Evolutionary conservation across 2,888 invertebrate genomes (phyloP).

Genomic region (Chrysina gloriosa): DNA sequence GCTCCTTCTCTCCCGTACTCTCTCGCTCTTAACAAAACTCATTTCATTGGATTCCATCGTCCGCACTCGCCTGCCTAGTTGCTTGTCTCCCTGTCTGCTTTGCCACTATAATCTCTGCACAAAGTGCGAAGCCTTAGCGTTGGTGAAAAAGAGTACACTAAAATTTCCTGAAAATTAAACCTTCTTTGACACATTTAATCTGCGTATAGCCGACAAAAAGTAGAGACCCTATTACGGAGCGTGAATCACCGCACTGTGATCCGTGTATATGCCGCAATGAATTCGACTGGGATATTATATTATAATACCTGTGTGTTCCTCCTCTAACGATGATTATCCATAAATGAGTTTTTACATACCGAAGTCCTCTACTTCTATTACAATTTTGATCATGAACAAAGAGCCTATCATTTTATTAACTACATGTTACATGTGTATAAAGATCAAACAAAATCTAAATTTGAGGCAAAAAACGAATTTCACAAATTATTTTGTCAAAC

Average conservation of each 20-base stretch:
- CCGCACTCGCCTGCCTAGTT: conserved; percentile 48
- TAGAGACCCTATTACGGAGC: conserved; percentile 33
- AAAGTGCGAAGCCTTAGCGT: conserved; percentile 60
- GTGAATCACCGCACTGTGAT: conserved; percentile 24
- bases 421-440: too few relatives aligned
- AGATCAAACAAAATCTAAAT: too few relatives aligned
- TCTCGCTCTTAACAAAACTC: conserved; percentile 59
- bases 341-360: too few relatives aligned
- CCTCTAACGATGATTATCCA: conserved; percentile 4
- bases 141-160: conserved; percentile 57
- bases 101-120: conserved; percentile 54
- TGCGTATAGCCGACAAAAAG: conserved; percentile 46
- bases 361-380: too few relatives aligned
- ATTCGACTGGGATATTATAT: background rate
- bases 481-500: too few relatives aligned
- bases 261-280: background rate
- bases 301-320: background rate
- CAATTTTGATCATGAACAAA: too few relatives aligned
- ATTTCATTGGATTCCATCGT: conserved; percentile 53
- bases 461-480: too few relatives aligned
- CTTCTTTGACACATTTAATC: conserved; percentile 65
- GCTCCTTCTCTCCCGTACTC: conserved; percentile 12
- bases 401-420: too few relatives aligned
- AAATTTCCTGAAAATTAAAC: conserved; percentile 66
- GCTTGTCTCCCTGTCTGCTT: conserved; percentile 20